Base-by-base conservation (phyloP, 2,888 invertebrate genomes). In the Agrypnus murinus region DNA sequence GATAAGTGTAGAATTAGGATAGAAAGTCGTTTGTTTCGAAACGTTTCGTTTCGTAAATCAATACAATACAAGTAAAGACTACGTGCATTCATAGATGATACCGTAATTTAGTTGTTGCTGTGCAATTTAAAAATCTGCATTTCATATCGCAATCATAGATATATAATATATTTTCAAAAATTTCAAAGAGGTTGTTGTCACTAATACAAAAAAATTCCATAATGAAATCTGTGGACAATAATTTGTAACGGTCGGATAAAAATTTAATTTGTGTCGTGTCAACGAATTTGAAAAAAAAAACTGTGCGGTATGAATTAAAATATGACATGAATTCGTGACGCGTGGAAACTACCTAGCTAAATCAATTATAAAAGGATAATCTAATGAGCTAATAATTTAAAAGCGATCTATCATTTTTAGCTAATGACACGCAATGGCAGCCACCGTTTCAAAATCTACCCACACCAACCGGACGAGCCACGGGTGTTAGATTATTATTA, bases 401-500 rank as follows among this genome's bases (percentile, higher is more conserved):
- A 67, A 60, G 60, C 60, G 40, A 67, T 67, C 60, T 59, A 67
- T 67, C 66, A 70, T 60, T 65, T 65, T 70, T 64, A 38, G 50
- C 58, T 59, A 73, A 75, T 71, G 68, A 65, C 69, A 68, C 71
- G 71, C 69, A 73, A 75, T 68, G 63, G 60, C 65, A 60, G 69
- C 71, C 53, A 65, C 45, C 64, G 59, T 69, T 69, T 69, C 46
- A 15, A 50, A 38, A 58, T 46, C 57, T 53, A 69, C 62, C 62
- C 66, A 63, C 63, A 71, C 73, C 65, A 73, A 71, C 69, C 71
- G 71, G 71, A 73, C 65, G 62, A 55, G 34, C 67, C 65, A 73
- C 66, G 59, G 71, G 73, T 74, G 72, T 74, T 74, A 62, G 65
- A 58, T 71, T 73, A 74, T 73, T 69, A 74, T 74, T 71, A 71